Base-by-base conservation (phyloP, 2,797 vertebrate species). In the Acanthiza pusilla region DNA sequence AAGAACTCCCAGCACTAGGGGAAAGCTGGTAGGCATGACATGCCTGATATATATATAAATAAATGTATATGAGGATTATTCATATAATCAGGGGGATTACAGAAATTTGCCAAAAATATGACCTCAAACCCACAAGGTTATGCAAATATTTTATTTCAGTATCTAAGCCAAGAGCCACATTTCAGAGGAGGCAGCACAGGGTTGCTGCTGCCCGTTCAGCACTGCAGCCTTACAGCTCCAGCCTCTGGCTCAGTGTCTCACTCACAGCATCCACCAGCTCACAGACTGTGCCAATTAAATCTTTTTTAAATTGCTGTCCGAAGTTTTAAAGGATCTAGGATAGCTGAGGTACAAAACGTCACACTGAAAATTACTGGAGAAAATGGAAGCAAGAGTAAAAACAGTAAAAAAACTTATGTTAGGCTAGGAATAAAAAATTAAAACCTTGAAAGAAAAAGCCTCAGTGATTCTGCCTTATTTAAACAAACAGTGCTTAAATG, bases 31-130 rank as follows among this genome's bases (percentile, higher is more conserved):
- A 63, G 51, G 21, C 51, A 63, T 10, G 16, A 43, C 21, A 8
- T 8, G 1, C 10, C 23, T 57, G 5, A 45, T 8, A 14, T 4
- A 23, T 2, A 27, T 4, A 25, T 16, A 10, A 26, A 40, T 8
- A 10, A 8, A 10, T 22, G 20, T 23, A 9, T 23, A 13, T 6
- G 9, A 62, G 42, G 23, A 67, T 71, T 71, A 63, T 38, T 54
- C 8, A 2, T 21, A 29, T 61, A 38, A 81, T 61, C 20, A 38
- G 1, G 1, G 8, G 18, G n/a, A 72, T 53, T 84, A 84, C 38
- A 78, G 42, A 50, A 88, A 61, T 27, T 50, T 77, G 57, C 29
- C 57, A 38, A 47, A 57, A 71, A 57, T 17, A 21, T 8, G 50
- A 74, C 25, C 68, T 60, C 34, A 23, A 38, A 50, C 26, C n/a